Evolutionary conservation across 2,888 invertebrate genomes (phyloP), one percentile per base, ranked within the genome.

Genomic region (Eupeodes luniger): DNA sequence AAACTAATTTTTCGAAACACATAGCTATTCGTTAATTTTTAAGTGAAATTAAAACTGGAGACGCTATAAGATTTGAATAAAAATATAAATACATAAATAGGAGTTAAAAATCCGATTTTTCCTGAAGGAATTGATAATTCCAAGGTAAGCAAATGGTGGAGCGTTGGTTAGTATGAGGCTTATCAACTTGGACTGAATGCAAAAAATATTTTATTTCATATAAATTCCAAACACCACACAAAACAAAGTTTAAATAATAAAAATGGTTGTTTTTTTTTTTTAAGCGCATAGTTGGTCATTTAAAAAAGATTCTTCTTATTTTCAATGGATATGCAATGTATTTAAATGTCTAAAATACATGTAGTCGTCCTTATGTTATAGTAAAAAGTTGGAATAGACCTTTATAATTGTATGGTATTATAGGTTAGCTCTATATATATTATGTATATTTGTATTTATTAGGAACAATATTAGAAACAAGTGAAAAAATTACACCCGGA

Each of bases 191-290:
- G 14, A 27, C 44, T 44, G 4, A 57, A 47, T 6, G 27, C n/a
- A 40, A 4, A 57, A 6, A 44, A 57, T 47, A 59, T 7, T 69
- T 12, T 53, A 14, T 19, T 16, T 40, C 16, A 70, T 70, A 70
- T 55, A 70, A 70, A 44, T 40, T 69, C 44, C 70, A 70, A 69
- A 44, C 70, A 70, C 70, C 70, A 70, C 70, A 70, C 70, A 70
- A 44, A 55, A 70, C 19, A 55, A 19, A 49, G 66, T 66, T 66
- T 27, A 66, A 16, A 49, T 66, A 27, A 10, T 27, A 19, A 49
- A 19, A 49, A 14, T 19, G 6, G 6, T 19, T 19, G 19, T 19
- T 19, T 19, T 19, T 19, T 19, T 19, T 19, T 59, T 34, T 47
- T n/a, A 53, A 51, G 51, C 67, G 12, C 12, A 53, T 53, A 53